These are phyloP conservation scores for Mythimna ferrago DNA, from an alignment of 2,888 invertebrate species.

Conservation along the genomic window DNA sequence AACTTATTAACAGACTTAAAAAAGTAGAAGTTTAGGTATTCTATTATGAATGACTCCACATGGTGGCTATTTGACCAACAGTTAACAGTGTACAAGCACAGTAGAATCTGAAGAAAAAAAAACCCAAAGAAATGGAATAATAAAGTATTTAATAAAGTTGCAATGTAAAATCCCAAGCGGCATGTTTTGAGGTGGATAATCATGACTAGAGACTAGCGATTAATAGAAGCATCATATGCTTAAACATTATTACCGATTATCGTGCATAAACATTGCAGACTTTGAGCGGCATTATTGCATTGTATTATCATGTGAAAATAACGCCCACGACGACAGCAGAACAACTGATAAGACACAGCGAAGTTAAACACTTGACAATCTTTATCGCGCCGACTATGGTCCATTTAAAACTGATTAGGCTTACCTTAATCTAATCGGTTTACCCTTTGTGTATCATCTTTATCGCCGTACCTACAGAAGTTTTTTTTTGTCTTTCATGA, in stretches of 20 bases:
- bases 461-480: neutral
- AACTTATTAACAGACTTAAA: no score
- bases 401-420: constrained; percentile 42
- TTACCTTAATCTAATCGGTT: constrained; percentile 26
- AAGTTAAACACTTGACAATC: constrained; percentile 8
- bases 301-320: constrained; percentile 20
- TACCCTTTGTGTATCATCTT: constrained; percentile 13
- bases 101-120: neutral
- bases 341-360: constrained; percentile 29
- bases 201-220: neutral
- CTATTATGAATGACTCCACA: no score
- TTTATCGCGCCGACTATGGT: constrained; percentile 10
- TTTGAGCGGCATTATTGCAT: constrained; percentile 9
- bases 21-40: no score
- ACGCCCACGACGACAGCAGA: constrained; percentile 7
- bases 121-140: no score
- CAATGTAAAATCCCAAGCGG: no score
- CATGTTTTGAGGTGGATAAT: neutral
- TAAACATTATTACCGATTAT: neutral
- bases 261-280: neutral
- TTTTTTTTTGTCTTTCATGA: neutral
- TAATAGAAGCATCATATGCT: neutral
- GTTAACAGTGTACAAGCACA: neutral
- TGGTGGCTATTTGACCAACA: no score
- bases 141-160: no score